A percentile compares a stretch with the other conserved stretches of the same genome.
Conservation (phyloP, 2,113 vertebrate genomes). For the Hypomesus transpacificus region DNA sequence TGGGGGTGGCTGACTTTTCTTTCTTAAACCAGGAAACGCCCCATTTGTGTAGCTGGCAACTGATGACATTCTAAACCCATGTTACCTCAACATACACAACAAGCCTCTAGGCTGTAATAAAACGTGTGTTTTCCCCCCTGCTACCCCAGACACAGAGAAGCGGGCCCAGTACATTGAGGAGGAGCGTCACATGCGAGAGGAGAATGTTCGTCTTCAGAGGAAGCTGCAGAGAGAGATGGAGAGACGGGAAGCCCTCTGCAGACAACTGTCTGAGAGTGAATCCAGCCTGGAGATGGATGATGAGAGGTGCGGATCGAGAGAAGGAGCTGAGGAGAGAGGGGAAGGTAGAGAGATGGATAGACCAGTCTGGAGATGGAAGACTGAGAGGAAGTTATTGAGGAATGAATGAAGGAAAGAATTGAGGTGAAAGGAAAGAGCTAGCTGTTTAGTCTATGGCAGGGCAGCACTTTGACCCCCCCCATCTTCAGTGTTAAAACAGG, state of each 20-base stretch:
- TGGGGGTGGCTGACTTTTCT: conserved; percentile 33
- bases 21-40: not conserved
- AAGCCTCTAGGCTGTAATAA: not conserved
- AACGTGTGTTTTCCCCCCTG: not conserved
- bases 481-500: no score
- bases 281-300: conserved; percentile 99
- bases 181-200: conserved; percentile 97
- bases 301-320: conserved; percentile 73
- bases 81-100: not conserved
- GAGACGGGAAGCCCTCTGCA: conserved; percentile 91
- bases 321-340: no score
- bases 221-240: conserved; percentile 99
- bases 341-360: no score
- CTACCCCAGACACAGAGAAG: conserved; percentile 90
- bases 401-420: no score
- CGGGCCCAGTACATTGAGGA: conserved; percentile 98
- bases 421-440: no score
- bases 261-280: conserved; percentile 97
- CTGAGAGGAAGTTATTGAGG: no score
- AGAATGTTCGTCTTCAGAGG: conserved; percentile 94
- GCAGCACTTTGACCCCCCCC: not conserved
- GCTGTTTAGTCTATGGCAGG: no score
- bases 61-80: not conserved
- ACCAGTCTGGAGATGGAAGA: no score
- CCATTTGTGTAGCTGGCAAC: not conserved